Conservation (phyloP, 2,113 vertebrate species). For the Porphyrio hochstetteri region DNA sequence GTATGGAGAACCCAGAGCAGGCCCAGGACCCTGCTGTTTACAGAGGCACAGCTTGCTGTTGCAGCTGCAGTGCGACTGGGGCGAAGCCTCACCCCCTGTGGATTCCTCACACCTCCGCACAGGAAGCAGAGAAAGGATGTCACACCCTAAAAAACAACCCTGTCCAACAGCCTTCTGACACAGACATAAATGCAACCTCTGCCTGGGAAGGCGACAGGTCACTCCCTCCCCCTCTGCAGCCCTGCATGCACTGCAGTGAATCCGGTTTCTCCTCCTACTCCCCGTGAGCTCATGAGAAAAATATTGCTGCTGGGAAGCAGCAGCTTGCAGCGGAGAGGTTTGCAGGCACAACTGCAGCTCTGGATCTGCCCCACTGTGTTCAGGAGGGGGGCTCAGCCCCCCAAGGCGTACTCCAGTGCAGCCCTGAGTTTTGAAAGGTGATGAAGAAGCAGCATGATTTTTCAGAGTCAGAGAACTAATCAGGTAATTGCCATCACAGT, state of each 20-base stretch:
- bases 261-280: background rate
- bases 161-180: background rate
- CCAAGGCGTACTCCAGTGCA: background rate
- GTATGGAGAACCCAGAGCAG: background rate
- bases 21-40: too few relatives aligned
- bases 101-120: background rate
- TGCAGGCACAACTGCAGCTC: background rate
- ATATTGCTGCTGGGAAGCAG: background rate
- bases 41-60: fast-evolving
- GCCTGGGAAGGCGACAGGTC: fast-evolving
- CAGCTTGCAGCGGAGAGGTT: background rate
- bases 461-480: background rate
- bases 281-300: background rate
- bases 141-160: background rate
- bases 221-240: background rate
- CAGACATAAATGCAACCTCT: fast-evolving
- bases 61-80: fast-evolving
- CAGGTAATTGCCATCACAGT: background rate
- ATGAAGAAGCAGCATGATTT: background rate
- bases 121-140: background rate
- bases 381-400: background rate
- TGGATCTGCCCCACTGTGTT: background rate
- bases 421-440: background rate
- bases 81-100: background rate
- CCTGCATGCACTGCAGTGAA: background rate